Evolutionary conservation across 1,140 invertebrate species (phyloP).

Genomic region (Drosophila lacteicornis): DNA sequence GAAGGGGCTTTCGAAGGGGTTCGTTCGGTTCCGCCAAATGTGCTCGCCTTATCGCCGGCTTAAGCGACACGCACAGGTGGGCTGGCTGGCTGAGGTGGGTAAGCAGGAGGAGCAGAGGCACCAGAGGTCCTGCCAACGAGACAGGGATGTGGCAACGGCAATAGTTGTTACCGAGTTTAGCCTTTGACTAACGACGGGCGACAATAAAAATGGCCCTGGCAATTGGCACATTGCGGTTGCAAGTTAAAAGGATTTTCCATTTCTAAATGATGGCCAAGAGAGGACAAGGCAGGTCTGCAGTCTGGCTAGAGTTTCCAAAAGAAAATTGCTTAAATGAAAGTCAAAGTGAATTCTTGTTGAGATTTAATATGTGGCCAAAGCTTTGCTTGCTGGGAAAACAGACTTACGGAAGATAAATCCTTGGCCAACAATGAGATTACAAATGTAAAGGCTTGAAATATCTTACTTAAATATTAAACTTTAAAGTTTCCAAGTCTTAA

Average conservation of each 20-base stretch:
- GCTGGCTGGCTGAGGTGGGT: conserved; percentile 7
- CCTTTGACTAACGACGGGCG: conserved; percentile 70
- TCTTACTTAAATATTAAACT: neutral
- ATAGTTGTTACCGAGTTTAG: conserved; percentile 68
- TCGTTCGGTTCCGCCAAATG: conserved; percentile 52
- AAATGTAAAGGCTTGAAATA: neutral
- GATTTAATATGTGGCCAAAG: neutral
- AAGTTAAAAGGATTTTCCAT: conserved; percentile 74
- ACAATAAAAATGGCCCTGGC: conserved; percentile 74
- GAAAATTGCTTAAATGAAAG: conserved; percentile 12
- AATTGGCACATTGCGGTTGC: conserved; percentile 79
- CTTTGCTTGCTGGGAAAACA: neutral
- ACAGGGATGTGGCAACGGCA: conserved; percentile 57
- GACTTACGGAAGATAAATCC: neutral
- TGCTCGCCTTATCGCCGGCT: conserved; percentile 80
- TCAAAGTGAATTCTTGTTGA: conserved; percentile 3
- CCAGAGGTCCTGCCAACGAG: conserved; percentile 26
- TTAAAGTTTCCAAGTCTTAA: neutral
- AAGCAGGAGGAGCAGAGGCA: neutral
- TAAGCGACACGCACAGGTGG: conserved; percentile 71
- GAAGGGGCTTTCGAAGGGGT: conserved; percentile 21
- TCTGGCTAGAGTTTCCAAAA: neutral
- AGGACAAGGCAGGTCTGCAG: neutral
- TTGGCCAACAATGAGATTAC: neutral
- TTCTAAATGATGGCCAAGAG: conserved; percentile 61